Conservation (phyloP, 2,888 invertebrate genomes). For the Taphrorychus bicolor region DNA sequence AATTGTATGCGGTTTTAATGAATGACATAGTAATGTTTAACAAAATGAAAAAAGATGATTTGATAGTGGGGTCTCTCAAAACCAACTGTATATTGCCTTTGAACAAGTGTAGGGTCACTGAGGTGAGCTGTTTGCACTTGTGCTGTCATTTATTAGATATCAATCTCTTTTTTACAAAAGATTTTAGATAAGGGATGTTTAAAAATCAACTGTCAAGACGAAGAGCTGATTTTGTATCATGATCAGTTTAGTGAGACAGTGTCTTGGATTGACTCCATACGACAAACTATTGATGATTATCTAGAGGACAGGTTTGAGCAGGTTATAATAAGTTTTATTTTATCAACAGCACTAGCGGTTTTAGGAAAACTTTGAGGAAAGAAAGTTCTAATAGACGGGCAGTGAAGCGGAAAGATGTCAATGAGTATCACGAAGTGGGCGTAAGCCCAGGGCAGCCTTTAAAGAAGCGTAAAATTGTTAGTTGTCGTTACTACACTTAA, state of each 20-base stretch:
- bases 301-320: slow-evolving; percentile 59
- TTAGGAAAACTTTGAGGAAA: slow-evolving; percentile 66
- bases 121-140: slow-evolving; percentile 50
- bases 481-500: neutral
- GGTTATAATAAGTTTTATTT: too few relatives aligned
- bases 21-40: slow-evolving; percentile 78
- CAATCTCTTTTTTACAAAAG: too few relatives aligned
- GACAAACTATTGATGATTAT: slow-evolving; percentile 65
- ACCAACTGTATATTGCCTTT: slow-evolving; percentile 74
- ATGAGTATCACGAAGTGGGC: slow-evolving; percentile 63
- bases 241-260: slow-evolving; percentile 63
- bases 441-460: slow-evolving; percentile 63
- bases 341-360: neutral
- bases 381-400: slow-evolving; percentile 70
- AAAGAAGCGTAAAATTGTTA: slow-evolving; percentile 55
- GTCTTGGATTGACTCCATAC: slow-evolving; percentile 66
- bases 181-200: slow-evolving; percentile 67
- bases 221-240: slow-evolving; percentile 66
- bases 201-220: slow-evolving; percentile 66
- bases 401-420: slow-evolving; percentile 65
- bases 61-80: slow-evolving; percentile 65
- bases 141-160: too few relatives aligned
- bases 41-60: slow-evolving; percentile 67
- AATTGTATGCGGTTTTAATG: slow-evolving; percentile 73
- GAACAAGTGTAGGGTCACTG: slow-evolving; percentile 71